These are phyloP conservation scores for Drosophila emarginata DNA, from an alignment of 2,888 invertebrate genomes.

Conservation along the genomic window DNA sequence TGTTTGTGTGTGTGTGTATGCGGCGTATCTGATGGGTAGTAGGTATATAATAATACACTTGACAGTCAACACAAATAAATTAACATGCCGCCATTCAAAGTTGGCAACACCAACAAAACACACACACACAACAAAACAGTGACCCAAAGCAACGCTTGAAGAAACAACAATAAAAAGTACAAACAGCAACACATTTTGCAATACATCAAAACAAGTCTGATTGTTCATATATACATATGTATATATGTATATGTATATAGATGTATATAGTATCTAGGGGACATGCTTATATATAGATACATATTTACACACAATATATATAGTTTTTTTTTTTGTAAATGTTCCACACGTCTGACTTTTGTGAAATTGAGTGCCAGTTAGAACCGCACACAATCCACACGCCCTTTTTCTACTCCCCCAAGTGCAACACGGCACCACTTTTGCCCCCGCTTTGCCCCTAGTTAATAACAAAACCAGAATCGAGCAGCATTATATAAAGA, in stretches of 20 bases:
- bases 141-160: conserved; percentile 56
- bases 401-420: background rate
- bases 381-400: conserved; percentile 22
- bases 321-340: conserved; percentile 19
- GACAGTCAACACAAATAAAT: conserved; percentile 66
- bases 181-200: conserved; percentile 51
- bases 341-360: conserved; percentile 29
- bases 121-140: conserved; percentile 14
- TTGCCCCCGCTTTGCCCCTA: background rate
- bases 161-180: conserved; percentile 38
- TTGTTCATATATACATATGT: conserved; percentile 17
- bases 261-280: background rate
- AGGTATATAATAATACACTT: conserved; percentile 56
- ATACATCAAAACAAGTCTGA: conserved; percentile 45
- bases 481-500: conserved; percentile 18
- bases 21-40: conserved; percentile 16
- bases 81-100: conserved; percentile 54
- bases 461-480: conserved; percentile 34
- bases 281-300: background rate
- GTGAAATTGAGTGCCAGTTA: conserved; percentile 32
- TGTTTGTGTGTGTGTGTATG: conserved; percentile 12
- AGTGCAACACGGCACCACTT: background rate
- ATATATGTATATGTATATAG: background rate
- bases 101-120: conserved; percentile 26
- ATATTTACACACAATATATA: conserved; percentile 6